Conservation (phyloP, 2,888 invertebrate species). For the Leucoma salicis region DNA sequence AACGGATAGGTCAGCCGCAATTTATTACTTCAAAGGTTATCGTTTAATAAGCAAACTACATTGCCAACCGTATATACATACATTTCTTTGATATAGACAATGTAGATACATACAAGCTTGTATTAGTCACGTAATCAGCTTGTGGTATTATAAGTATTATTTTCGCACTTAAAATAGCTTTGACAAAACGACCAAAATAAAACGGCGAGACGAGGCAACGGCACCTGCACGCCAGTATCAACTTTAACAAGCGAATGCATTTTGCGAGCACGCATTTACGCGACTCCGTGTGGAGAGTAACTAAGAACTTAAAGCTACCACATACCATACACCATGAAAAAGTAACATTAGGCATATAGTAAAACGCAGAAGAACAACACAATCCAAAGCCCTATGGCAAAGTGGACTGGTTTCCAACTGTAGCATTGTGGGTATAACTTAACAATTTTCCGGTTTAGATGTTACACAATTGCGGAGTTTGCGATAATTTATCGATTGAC, state of each 20-base stretch:
- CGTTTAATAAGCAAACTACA: not conserved
- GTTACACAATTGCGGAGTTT: slow-evolving; percentile 2
- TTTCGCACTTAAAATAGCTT: slow-evolving; percentile 2
- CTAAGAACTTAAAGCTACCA: too few relatives aligned
- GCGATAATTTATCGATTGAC: not conserved
- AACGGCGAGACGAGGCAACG: slow-evolving; percentile 1
- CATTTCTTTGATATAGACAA: too few relatives aligned
- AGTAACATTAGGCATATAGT: too few relatives aligned
- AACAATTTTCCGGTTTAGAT: slow-evolving; percentile 3
- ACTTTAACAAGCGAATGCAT: too few relatives aligned
- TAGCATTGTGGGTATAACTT: too few relatives aligned
- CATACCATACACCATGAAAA: too few relatives aligned
- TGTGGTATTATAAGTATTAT: slow-evolving; percentile 8
- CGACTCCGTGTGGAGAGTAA: too few relatives aligned
- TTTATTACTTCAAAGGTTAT: slow-evolving; percentile 1
- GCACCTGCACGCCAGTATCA: slow-evolving; percentile 5
- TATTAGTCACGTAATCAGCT: not conserved
- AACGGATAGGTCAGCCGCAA: not conserved
- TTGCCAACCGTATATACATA: not conserved
- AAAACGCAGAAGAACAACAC: too few relatives aligned
- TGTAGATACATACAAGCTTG: too few relatives aligned
- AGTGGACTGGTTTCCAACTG: too few relatives aligned
- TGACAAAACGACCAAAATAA: slow-evolving; percentile 9
- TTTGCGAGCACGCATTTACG: too few relatives aligned
- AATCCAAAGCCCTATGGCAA: too few relatives aligned